Evolutionary conservation across 92 coral and sea anemone species (phyloP).

Genomic region (Phenganax stokvisi): DNA sequence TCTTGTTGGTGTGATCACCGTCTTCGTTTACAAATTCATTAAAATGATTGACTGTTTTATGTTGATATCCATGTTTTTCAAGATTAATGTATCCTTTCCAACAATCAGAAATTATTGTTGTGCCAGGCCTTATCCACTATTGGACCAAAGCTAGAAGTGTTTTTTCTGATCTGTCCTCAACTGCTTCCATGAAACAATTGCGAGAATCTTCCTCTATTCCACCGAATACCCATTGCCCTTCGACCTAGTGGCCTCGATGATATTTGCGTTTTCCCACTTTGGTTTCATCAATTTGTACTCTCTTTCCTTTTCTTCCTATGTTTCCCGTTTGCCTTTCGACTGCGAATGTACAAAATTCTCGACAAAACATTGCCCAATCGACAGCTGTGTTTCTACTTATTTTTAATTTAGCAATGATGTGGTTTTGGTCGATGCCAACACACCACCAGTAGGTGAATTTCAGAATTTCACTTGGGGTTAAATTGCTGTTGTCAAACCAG

Average conservation of each 20-base stretch:
- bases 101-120: neutral
- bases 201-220: slow-evolving; percentile 20
- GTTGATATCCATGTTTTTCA: neutral
- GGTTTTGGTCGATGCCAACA: slow-evolving; percentile 8
- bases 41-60: neutral
- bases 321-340: neutral
- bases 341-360: slow-evolving; percentile 3
- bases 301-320: neutral
- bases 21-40: neutral
- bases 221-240: slow-evolving; percentile 32
- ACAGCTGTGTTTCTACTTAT: slow-evolving; percentile 31
- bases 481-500: slow-evolving; percentile 33
- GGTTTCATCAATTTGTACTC: slow-evolving; percentile 28
- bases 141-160: slow-evolving; percentile 15
- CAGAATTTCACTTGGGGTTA: slow-evolving; percentile 14
- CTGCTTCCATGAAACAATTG: slow-evolving; percentile 14
- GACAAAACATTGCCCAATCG: slow-evolving; percentile 35
- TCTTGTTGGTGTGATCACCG: neutral
- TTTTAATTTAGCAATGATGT: slow-evolving; percentile 24
- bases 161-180: slow-evolving; percentile 26
- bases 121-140: slow-evolving; percentile 4
- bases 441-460: slow-evolving; percentile 38
- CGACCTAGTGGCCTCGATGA: slow-evolving; percentile 21
- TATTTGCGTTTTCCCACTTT: slow-evolving; percentile 26
- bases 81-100: slow-evolving; percentile 9